These are phyloP conservation scores for Chiroxiphia lanceolata DNA, from an alignment of 2,797 vertebrate species.

Conservation along the genomic window DNA sequence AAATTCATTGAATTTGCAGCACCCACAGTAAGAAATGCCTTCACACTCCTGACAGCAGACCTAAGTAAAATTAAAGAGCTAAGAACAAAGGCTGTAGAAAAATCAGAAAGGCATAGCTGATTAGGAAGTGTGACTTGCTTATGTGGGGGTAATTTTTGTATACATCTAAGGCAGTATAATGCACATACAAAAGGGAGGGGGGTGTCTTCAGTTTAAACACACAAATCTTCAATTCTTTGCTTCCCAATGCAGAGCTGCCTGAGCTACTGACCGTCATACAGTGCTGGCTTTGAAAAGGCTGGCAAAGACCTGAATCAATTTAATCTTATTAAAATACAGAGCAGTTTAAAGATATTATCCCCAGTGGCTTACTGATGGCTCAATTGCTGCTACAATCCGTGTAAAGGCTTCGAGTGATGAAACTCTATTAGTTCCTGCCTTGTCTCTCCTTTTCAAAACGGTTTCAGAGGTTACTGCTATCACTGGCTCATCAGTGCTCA, in stretches of 20 bases:
- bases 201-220: not conserved
- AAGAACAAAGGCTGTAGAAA: conserved; percentile 57
- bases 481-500: conserved; percentile 36
- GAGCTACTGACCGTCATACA: not conserved
- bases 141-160: not conserved
- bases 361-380: conserved; percentile 33
- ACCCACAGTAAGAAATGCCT: conserved; percentile 37
- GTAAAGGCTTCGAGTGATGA: conserved; percentile 42
- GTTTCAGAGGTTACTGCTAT: conserved; percentile 59
- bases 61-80: conserved; percentile 57
- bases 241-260: not conserved
- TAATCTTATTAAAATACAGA: conserved; percentile 46
- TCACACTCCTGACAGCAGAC: conserved; percentile 46
- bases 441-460: conserved; percentile 8
- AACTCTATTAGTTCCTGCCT: conserved; percentile 23
- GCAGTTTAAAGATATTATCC: conserved; percentile 34
- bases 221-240: not conserved
- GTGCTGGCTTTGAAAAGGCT: not conserved
- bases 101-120: conserved; percentile 24
- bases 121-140: not conserved
- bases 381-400: conserved; percentile 13
- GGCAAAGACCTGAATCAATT: not conserved
- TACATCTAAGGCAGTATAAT: not conserved
- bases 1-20: conserved; percentile 43
- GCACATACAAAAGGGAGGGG: not conserved